Percentiles rank a stretch among this genome's conserved stretches.
Conservation (phyloP, 2,797 vertebrate genomes). For the Eulemur rubriventer region DNA sequence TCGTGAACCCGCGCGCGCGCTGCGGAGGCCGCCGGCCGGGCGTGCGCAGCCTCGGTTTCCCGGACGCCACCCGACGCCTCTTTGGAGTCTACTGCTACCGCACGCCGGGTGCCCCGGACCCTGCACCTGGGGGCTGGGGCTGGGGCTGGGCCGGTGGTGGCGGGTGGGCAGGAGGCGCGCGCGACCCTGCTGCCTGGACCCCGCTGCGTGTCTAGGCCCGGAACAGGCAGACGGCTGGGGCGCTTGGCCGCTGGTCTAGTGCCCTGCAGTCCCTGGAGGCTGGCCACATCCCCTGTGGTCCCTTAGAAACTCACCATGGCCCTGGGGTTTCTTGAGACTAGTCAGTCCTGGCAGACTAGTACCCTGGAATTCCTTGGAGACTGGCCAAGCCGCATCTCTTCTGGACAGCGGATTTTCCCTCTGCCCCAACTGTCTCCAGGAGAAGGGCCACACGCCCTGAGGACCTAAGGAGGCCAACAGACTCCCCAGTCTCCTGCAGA, state of each 20-base stretch:
- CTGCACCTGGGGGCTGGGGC: constrained; percentile 66
- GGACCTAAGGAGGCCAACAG: neutral
- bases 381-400: neutral
- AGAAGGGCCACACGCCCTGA: neutral
- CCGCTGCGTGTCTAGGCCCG: constrained; percentile 72
- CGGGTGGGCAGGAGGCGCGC: constrained; percentile 73
- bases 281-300: neutral
- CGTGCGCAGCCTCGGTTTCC: constrained; percentile 94
- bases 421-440: neutral
- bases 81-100: constrained; percentile 96
- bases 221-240: neutral
- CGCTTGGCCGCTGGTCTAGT: neutral
- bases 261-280: neutral
- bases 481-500: neutral
- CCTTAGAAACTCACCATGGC: neutral
- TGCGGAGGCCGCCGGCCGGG: constrained; percentile 93
- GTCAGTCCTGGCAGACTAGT: neutral
- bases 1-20: constrained; percentile 94
- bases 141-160: constrained; percentile 78
- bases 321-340: neutral
- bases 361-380: neutral
- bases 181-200: constrained; percentile 71
- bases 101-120: constrained; percentile 57
- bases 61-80: constrained; percentile 93
- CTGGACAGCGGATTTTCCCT: neutral